Base-by-base conservation (phyloP, 1,140 invertebrate species). In the Cephus cinctus region DNA sequence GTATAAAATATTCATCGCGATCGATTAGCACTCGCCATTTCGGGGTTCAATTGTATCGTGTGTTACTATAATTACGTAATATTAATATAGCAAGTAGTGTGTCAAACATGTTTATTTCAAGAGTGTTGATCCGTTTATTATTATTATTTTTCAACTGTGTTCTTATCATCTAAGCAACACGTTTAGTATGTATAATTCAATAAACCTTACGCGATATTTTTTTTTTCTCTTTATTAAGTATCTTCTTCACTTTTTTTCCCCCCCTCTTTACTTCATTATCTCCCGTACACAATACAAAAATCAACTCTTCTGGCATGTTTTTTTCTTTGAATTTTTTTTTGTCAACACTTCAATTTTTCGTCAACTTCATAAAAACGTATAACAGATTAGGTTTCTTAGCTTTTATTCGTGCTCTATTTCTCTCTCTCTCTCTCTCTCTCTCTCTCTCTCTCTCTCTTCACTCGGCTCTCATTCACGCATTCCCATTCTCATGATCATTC, bases 261-360 rank as follows among this genome's bases (percentile, higher is more conserved):
- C 25, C 25, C 6, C 32, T n/a, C n/a, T n/a, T n/a, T n/a, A n/a
- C n/a, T 38, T 35, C 34, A 35, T 32, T 31, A 27, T 51, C 52
- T 47, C 48, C 30, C 45, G 48, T 41, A 35, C 46, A 19, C 20
- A 30, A 47, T 60, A 60, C 47, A 60, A 57, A 60, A 60, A 60
- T 57, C 50, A 60, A 57, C 47, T 60, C 52, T 58, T 41, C 36
- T 42, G 31, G 20, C 31, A 41, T 41, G 19, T 43, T 41, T 47
- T 44, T 25, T 27, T 5, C 23, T 46, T 46, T 46, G 32, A 46
- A 35, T 36, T 46, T 46, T 21, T 43, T 40, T 3, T 43, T 42
- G 34, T 39, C 23, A 35, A 50, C 31, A 18, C 25, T 50, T 36
- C 39, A 18, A 16, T 25, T n/a, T 41, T 38, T 30, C 3, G 19